Percentiles rank a stretch among this genome's conserved stretches.
Conservation (phyloP, 37 sponge, comb jelly and placozoan genomes). For the Hormiphora californensis region DNA sequence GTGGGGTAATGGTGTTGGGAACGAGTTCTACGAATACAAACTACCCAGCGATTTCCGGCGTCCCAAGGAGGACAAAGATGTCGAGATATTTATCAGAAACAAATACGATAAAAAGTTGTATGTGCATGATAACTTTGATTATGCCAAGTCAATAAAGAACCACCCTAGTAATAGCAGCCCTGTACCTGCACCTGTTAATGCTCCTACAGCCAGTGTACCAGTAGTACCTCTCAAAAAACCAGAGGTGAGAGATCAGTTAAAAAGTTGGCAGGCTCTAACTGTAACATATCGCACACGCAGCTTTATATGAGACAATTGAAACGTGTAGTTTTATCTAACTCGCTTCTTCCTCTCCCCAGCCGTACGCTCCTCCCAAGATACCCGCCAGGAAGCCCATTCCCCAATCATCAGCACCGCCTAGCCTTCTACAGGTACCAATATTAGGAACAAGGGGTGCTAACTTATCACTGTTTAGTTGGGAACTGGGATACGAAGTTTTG, state of each 20-base stretch:
- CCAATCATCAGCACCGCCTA: not conserved
- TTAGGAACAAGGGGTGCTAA: too few species aligned
- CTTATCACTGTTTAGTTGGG: too few species aligned
- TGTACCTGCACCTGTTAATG: not conserved
- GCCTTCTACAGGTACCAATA: slow-evolving; percentile 33
- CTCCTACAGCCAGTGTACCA: slow-evolving; percentile 20
- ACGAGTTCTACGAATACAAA: slow-evolving; percentile 66
- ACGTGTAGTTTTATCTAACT: not conserved
- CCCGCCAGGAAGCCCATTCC: not conserved
- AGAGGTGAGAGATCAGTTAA: too few species aligned
- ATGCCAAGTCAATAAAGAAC: not conserved
- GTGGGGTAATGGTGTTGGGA: slow-evolving; percentile 75
- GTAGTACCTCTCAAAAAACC: slow-evolving; percentile 47
- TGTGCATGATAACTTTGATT: slow-evolving; percentile 54
- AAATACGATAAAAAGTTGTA: slow-evolving; percentile 83
- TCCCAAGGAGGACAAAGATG: slow-evolving; percentile 82
- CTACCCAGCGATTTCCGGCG: slow-evolving; percentile 72
- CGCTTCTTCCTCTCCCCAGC: not conserved
- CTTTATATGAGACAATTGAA: too few species aligned
- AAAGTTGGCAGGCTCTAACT: too few species aligned
- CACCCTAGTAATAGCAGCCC: not conserved
- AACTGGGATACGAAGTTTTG: too few species aligned
- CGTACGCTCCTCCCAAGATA: slow-evolving; percentile 48
- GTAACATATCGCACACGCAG: too few species aligned
- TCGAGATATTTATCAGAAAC: slow-evolving; percentile 80